Conservation (phyloP, 2,113 vertebrate genomes). For the Trachemys scripta region DNA sequence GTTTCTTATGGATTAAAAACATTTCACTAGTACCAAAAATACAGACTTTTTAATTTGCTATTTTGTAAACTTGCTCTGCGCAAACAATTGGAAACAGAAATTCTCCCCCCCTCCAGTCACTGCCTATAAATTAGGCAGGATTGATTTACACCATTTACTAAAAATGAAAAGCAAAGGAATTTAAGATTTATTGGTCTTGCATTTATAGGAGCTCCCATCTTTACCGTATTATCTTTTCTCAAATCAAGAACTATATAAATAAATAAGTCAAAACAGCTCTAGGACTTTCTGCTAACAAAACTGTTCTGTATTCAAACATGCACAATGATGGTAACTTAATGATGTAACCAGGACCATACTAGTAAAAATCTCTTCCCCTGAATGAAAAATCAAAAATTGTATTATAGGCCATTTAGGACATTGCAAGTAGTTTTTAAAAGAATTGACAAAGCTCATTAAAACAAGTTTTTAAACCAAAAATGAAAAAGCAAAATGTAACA, state of each 20-base stretch:
- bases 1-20: neutral
- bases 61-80: neutral
- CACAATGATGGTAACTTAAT: neutral
- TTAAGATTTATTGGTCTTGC: neutral
- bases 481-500: constrained; percentile 74
- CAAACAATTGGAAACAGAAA: neutral
- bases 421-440: constrained; percentile 49
- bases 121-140: neutral
- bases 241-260: neutral
- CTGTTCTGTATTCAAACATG: neutral
- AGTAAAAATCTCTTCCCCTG: constrained; percentile 37
- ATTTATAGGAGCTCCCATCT: neutral
- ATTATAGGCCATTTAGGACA: constrained; percentile 53
- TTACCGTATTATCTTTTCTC: neutral
- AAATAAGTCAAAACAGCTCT: neutral
- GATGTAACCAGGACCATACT: neutral
- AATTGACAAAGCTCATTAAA: constrained; percentile 39
- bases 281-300: neutral
- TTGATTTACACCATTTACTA: constrained; percentile 33
- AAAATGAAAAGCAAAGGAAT: constrained; percentile 31
- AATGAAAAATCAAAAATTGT: constrained; percentile 14
- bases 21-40: neutral
- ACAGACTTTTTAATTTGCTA: neutral
- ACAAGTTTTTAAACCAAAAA: constrained; percentile 43
- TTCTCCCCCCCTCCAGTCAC: neutral